Evolutionary conservation across 1,140 invertebrate genomes (phyloP).

Genomic region (Steinernema khuongi): DNA sequence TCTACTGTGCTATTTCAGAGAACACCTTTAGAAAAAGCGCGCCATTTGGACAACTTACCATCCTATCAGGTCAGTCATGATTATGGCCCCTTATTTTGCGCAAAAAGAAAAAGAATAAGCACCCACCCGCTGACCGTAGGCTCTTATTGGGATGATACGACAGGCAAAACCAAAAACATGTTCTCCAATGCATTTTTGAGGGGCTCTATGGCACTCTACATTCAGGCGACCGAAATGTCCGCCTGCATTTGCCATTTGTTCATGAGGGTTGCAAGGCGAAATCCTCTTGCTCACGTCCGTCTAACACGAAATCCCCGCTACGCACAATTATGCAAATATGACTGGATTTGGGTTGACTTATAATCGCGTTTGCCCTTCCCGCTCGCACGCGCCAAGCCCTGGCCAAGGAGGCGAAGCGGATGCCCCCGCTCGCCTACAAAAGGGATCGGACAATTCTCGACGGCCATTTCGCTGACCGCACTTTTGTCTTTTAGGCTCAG

Average conservation of each 20-base stretch:
- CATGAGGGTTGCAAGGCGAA: background rate
- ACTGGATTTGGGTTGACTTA: slow-evolving; percentile 17
- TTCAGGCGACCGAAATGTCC: too few species aligned
- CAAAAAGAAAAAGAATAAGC: background rate
- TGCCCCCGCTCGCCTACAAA: too few species aligned
- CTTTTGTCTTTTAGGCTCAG: slow-evolving; percentile 50
- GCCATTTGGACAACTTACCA: slow-evolving; percentile 56
- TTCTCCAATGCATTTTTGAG: too few species aligned
- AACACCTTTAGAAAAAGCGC: slow-evolving; percentile 55
- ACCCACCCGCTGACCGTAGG: background rate
- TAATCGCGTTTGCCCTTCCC: background rate
- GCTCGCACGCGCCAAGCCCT: background rate
- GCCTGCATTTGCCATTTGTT: background rate
- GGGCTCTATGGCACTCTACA: too few species aligned
- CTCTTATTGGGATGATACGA: background rate
- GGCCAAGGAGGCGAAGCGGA: too few species aligned
- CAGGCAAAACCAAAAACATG: background rate
- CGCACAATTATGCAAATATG: slow-evolving; percentile 3
- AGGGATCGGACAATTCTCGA: too few species aligned
- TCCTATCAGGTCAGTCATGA: slow-evolving; percentile 50
- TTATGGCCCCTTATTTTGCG: background rate
- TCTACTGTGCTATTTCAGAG: slow-evolving; percentile 43
- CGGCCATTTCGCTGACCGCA: too few species aligned
- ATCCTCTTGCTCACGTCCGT: background rate
- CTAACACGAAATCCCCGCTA: background rate